Base-by-base conservation (phyloP, 2,888 invertebrate species). In the Tiliacea citrago region DNA sequence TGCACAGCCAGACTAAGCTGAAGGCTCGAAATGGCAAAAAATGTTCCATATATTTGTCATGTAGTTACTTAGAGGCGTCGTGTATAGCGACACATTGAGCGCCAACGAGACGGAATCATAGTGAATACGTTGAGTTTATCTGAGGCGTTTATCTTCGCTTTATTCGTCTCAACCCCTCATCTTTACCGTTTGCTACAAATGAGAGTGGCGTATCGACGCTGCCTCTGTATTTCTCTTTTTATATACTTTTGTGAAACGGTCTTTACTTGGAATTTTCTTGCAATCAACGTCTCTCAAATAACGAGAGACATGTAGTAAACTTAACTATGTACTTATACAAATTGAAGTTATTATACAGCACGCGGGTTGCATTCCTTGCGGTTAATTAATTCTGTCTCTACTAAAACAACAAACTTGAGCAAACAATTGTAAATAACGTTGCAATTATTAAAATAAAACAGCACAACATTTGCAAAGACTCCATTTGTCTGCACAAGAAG, bases 101-200 rank as follows among this genome's bases (percentile, higher is more conserved):
- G 82, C 62, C 87, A 80, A 83, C 88, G 87, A 87, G 84, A 80
- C 80, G 86, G 86, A 86, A 87, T 82, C 77, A 77, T 83, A 84
- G 81, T 80, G 88, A 88, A 88, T 84, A 83, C 81, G 73, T 68
- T 72, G 65, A 78, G 80, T 88, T 88, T 88, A 88, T 88, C 88
- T 86, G 75, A 81, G 73, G 75, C 80, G 84, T 88, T 88, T 88
- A 88, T 88, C 87, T 86, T 76, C 78, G 73, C 84, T 88, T 87
- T 83, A 86, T 88, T 87, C 86, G 77, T 86, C 81, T 77, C 81
- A 86, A 82, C 87, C 86, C 83, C 88, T 80, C 84, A 85, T 87
- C 83, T 87, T 87, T 87, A 87, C 84, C 88, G 88, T 79, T 86
- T 81, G 79, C 76, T 80, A 86, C 87, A 86, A 86, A 87, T 84